Evolutionary conservation across 2,888 invertebrate genomes (phyloP), one percentile per base, ranked within the genome.

Genomic region (Thalpophila matura): DNA sequence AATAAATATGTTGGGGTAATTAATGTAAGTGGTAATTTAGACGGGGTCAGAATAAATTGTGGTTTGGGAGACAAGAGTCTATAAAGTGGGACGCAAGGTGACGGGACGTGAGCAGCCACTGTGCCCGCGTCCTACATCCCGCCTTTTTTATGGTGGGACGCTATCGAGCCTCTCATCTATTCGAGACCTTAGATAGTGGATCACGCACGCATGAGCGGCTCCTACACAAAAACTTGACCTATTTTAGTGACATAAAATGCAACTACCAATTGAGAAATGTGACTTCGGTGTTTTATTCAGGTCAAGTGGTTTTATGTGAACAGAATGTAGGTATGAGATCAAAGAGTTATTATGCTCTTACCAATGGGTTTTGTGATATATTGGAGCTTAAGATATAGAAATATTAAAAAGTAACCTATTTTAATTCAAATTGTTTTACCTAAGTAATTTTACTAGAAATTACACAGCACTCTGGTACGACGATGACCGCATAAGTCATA

Each of bases 131-230:
- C 91, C 93, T 88, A 93, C 86, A 89, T 91, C 86, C 86, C 86
- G 83, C 79, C 83, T 89, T 93, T 93, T 94, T 94, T 94, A 93
- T 91, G 90, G 88, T 87, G 89, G 91, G 90, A 89, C 89, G 86
- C 86, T 93, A 94, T 94, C 93, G 88, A 90, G 80, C 86, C 88
- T 86, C 88, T 88, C 90, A 91, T 92, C 91, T 89, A 89, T 86
- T 88, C 79, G 85, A 89, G 89, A 90, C 90, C 87, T 91, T 87
- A 90, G 91, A 91, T 91, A 89, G 89, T 87, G 90, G 87, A 91
- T 91, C 91, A 91, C 89, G 90, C 90, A 87, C 89, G 87, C 87
- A 88, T 88, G 87, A 86, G 85, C 80, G 84, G 81, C 74, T 79
- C 70, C 81, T 79, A 85, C 82, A 88, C 86, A 89, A 89, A 90